A percentile compares a stretch with the other conserved stretches of the same genome.
These are phyloP conservation scores for Plectropomus leopardus DNA, from an alignment of 2,113 vertebrate species.

Conservation along the genomic window DNA sequence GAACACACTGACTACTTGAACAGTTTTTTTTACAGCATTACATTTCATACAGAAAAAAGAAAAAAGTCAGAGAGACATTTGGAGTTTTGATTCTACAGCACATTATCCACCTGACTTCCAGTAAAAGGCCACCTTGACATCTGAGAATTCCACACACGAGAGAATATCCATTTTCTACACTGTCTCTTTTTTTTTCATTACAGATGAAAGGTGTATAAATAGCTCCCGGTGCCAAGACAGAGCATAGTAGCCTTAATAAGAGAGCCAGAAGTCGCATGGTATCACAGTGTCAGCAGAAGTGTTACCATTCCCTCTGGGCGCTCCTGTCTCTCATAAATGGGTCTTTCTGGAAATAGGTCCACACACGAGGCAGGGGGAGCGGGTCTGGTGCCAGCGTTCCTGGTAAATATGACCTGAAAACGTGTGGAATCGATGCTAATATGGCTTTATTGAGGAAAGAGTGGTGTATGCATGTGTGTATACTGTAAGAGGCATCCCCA, in stretches of 20 bases:
- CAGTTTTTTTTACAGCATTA: background rate
- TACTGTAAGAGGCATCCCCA: slow-evolving; percentile 23
- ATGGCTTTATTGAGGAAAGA: background rate
- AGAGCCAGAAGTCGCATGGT: slow-evolving; percentile 44
- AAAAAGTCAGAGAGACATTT: background rate
- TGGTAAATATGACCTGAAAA: slow-evolving; percentile 64
- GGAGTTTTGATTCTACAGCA: background rate
- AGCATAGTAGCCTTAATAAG: slow-evolving; percentile 29
- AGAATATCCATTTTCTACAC: slow-evolving; percentile 41
- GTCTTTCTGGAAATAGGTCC: slow-evolving; percentile 65
- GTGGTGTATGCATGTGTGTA: background rate
- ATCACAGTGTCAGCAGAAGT: slow-evolving; percentile 67
- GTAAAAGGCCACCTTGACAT: slow-evolving; percentile 42
- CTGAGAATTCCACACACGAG: slow-evolving; percentile 32
- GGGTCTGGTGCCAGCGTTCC: slow-evolving; percentile 50
- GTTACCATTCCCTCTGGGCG: slow-evolving; percentile 46
- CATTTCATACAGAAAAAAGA: background rate
- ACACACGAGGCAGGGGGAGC: slow-evolving; percentile 26
- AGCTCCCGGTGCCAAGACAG: slow-evolving; percentile 37
- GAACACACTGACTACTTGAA: background rate
- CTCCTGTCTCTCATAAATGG: slow-evolving; percentile 51
- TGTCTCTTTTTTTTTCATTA: slow-evolving; percentile 45
- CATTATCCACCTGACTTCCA: slow-evolving; percentile 29
- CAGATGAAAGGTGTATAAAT: slow-evolving; percentile 62
- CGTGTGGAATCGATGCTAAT: slow-evolving; percentile 57